Percentiles rank a stretch among this genome's conserved stretches.
phyloP scores from a whole-genome alignment of 2,797 vertebrate genomes.

The Hippopotamyrus pictus region DNA sequence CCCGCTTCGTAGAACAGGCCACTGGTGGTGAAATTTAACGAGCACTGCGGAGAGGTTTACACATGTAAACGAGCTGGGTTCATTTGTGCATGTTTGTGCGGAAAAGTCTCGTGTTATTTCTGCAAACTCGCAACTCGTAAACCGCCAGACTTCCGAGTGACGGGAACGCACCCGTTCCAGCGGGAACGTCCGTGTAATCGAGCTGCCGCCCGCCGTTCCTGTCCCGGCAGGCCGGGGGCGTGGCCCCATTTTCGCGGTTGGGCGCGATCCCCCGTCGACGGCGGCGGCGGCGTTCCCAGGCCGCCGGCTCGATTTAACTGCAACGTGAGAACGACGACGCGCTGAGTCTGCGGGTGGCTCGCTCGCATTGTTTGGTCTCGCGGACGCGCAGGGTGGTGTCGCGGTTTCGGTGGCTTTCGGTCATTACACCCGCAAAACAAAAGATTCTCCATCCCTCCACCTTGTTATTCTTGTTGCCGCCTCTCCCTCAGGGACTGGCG shows the following conservation, averaged over 20 bases:
- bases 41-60: no score
- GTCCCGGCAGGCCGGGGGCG: neutral
- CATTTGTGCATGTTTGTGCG: neutral
- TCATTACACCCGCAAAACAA: conserved; percentile 41
- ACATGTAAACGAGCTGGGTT: neutral
- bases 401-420: conserved; percentile 41
- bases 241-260: neutral
- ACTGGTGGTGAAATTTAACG: no score
- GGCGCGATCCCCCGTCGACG: neutral
- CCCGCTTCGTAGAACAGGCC: no score
- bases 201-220: neutral
- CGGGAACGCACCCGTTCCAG: neutral
- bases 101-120: neutral
- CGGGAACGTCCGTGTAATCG: neutral
- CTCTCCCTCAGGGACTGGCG: neutral
- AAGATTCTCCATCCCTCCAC: conserved; percentile 37
- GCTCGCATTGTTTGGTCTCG: conserved; percentile 46
- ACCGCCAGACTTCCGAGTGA: no score
- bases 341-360: conserved; percentile 55
- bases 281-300: neutral
- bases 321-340: conserved; percentile 45
- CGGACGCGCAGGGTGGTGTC: conserved; percentile 40
- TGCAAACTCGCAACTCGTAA: neutral
- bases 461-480: conserved; percentile 28
- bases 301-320: conserved; percentile 47